These are phyloP conservation scores for Eulemur mongoz DNA, from an alignment of 2,797 vertebrate species.

Conservation along the genomic window DNA sequence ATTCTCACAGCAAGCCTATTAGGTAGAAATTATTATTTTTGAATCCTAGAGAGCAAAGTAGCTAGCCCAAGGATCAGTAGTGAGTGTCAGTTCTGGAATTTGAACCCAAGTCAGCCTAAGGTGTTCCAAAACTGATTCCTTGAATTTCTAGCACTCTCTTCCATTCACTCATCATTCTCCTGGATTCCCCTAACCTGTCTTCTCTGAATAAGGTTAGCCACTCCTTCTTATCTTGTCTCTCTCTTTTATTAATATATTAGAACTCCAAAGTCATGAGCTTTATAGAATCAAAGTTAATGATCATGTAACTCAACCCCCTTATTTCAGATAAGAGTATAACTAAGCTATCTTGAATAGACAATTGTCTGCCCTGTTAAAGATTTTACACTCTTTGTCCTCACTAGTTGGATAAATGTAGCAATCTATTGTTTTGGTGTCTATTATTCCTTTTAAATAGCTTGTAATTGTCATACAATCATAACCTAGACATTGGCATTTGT, in stretches of 20 bases:
- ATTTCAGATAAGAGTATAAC: background rate
- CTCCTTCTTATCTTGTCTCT: background rate
- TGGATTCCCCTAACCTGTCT: background rate
- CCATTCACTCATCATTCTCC: background rate
- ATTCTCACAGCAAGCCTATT: background rate
- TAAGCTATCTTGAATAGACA: background rate
- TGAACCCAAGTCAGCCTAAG: background rate
- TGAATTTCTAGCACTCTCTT: background rate
- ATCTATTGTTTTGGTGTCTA: background rate
- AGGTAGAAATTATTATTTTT: background rate
- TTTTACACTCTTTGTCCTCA: background rate
- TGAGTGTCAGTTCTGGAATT: background rate
- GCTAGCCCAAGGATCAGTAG: background rate
- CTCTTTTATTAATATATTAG: background rate
- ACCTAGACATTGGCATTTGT: conserved; percentile 28
- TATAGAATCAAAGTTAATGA: conserved; percentile 29
- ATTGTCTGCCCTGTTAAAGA: conserved; percentile 6
- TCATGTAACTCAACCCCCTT: background rate
- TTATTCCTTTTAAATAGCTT: conserved; percentile 13
- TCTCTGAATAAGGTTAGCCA: background rate
- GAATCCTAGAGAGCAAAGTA: background rate
- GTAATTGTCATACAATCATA: conserved; percentile 12
- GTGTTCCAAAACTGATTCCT: background rate
- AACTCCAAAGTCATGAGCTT: conserved; percentile 15
- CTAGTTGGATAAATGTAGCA: background rate